phyloP scores from a whole-genome alignment of 2,888 invertebrate species.

The Tuta absoluta region DNA sequence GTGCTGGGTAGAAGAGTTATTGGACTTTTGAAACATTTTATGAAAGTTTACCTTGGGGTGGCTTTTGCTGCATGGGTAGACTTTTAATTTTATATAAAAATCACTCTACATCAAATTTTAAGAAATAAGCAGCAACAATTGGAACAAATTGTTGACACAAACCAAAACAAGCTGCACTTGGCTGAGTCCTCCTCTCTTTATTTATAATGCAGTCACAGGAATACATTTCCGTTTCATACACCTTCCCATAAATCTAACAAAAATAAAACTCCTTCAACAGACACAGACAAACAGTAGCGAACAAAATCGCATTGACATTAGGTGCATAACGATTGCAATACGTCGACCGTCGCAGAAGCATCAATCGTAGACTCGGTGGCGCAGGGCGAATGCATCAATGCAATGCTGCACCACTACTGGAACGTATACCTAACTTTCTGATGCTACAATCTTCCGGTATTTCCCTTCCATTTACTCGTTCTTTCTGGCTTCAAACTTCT shows the following conservation, averaged over 20 bases:
- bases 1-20: conserved; percentile 3
- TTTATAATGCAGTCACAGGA: conserved; percentile 4
- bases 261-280: conserved; percentile 59
- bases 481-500: neutral
- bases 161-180: neutral
- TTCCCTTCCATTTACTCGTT: conserved; percentile 17
- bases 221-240: conserved; percentile 20
- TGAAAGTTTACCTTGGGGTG: neutral
- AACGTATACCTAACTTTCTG: conserved; percentile 34
- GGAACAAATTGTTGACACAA: neutral
- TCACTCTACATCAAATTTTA: neutral
- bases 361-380: conserved; percentile 72
- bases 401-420: conserved; percentile 46
- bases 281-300: conserved; percentile 64
- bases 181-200: neutral
- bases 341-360: conserved; percentile 64
- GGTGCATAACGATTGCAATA: conserved; percentile 77
- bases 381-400: conserved; percentile 71
- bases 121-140: neutral
- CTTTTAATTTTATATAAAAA: neutral
- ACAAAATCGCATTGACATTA: conserved; percentile 72
- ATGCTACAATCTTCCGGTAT: conserved; percentile 31
- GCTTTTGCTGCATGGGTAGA: neutral
- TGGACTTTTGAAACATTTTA: neutral
- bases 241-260: conserved; percentile 24